These are phyloP conservation scores for Asobara japonica DNA, from an alignment of 1,140 invertebrate genomes.

Conservation along the genomic window DNA sequence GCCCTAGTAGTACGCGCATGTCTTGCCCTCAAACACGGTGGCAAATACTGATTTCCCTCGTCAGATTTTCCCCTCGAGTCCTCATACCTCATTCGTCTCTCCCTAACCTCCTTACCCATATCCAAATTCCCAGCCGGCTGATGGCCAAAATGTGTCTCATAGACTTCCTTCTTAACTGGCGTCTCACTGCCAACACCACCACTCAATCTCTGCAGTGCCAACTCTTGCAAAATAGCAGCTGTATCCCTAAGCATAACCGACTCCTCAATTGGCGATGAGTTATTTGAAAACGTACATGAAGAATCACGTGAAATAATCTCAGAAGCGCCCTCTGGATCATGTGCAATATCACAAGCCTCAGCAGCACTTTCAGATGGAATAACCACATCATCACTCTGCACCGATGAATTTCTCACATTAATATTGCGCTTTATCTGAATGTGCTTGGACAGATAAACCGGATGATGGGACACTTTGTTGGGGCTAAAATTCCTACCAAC, in stretches of 20 bases:
- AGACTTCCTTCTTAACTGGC: slow-evolving; percentile 41
- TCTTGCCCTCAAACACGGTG: slow-evolving; percentile 68
- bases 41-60: slow-evolving; percentile 60
- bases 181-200: slow-evolving; percentile 47
- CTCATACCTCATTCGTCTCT: slow-evolving; percentile 66
- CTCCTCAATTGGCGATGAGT: slow-evolving; percentile 53
- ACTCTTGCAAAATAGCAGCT: slow-evolving; percentile 58
- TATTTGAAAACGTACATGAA: slow-evolving; percentile 53
- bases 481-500: slow-evolving; percentile 20
- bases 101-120: slow-evolving; percentile 67
- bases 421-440: slow-evolving; percentile 39
- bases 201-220: slow-evolving; percentile 58
- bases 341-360: slow-evolving; percentile 57
- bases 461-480: slow-evolving; percentile 35
- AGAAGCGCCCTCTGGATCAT: slow-evolving; percentile 57
- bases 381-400: slow-evolving; percentile 45
- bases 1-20: slow-evolving; percentile 69
- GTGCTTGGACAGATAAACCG: slow-evolving; percentile 41
- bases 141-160: slow-evolving; percentile 52
- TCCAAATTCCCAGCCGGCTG: slow-evolving; percentile 68
- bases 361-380: slow-evolving; percentile 60
- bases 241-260: slow-evolving; percentile 58
- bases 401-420: slow-evolving; percentile 40
- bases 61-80: slow-evolving; percentile 58
- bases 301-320: slow-evolving; percentile 51